Evolutionary conservation across 1,140 invertebrate genomes (phyloP).

Genomic region (Cotesia chilonis): DNA sequence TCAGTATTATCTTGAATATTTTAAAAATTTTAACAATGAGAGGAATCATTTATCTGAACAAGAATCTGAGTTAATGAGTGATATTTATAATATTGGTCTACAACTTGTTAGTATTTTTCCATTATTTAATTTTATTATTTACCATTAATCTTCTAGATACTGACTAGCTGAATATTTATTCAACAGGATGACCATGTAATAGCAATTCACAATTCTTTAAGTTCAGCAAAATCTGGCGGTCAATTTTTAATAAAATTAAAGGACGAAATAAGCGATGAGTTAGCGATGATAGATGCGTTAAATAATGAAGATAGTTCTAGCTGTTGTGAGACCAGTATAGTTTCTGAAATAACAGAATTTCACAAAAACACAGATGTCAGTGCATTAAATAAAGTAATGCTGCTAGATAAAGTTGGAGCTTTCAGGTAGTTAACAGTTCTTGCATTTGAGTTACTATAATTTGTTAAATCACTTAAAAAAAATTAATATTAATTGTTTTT

Average conservation of each 20-base stretch:
- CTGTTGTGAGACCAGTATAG: constrained; percentile 43
- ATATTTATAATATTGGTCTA: not conserved
- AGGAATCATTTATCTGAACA: not conserved
- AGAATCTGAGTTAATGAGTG: not conserved
- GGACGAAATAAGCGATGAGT: constrained; percentile 42
- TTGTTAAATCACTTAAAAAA: not conserved
- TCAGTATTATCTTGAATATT: not conserved
- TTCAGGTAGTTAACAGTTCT: constrained; percentile 43
- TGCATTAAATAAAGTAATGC: constrained; percentile 53
- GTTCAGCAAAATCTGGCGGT: too few relatives aligned
- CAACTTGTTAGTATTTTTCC: not conserved
- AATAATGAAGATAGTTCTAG: constrained; percentile 34
- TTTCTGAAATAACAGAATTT: constrained; percentile 52
- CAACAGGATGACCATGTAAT: too few relatives aligned
- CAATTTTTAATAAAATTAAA: constrained; percentile 39
- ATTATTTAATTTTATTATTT: too few relatives aligned
- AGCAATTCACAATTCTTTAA: too few relatives aligned
- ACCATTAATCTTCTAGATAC: too few relatives aligned
- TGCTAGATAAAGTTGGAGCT: constrained; percentile 46
- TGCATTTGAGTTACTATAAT: not conserved
- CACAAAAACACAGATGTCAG: constrained; percentile 49
- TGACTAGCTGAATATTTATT: too few relatives aligned
- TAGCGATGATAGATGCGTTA: constrained; percentile 46
- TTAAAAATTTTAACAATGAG: not conserved
- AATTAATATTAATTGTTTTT: constrained; percentile 13